These are phyloP conservation scores for Amorpha juglandis DNA, from an alignment of 2,888 invertebrate species.

Conservation along the genomic window DNA sequence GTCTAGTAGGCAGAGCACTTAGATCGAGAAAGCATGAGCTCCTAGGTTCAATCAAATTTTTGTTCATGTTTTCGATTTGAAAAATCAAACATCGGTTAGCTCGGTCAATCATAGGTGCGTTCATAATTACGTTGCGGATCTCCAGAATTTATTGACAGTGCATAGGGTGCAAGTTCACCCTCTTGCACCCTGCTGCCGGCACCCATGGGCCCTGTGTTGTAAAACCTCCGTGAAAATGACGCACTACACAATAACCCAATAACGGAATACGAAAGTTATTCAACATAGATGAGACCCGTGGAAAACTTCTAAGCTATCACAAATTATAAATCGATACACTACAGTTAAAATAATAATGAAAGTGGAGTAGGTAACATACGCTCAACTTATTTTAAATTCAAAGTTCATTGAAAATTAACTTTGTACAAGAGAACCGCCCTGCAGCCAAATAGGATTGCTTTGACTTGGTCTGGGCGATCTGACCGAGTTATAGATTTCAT, in stretches of 20 bases:
- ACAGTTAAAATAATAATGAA: slow-evolving; percentile 57
- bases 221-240: not conserved
- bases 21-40: too few species aligned
- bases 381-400: slow-evolving; percentile 71
- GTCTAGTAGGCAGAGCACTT: too few species aligned
- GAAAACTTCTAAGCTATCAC: slow-evolving; percentile 35
- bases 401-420: slow-evolving; percentile 72
- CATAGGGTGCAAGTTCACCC: too few species aligned
- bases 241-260: slow-evolving; percentile 2
- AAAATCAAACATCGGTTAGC: too few species aligned
- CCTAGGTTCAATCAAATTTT: too few species aligned
- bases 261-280: slow-evolving; percentile 6
- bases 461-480: slow-evolving; percentile 51
- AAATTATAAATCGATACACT: slow-evolving; percentile 43
- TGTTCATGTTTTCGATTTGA: too few species aligned
- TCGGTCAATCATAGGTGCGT: too few species aligned
- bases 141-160: too few species aligned
- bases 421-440: slow-evolving; percentile 56
- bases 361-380: slow-evolving; percentile 42
- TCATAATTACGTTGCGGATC: too few species aligned
- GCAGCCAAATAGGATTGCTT: slow-evolving; percentile 70
- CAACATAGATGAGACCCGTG: slow-evolving; percentile 24
- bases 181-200: too few species aligned
- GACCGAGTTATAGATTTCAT: slow-evolving; percentile 52
- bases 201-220: not conserved